A percentile compares a stretch with the other conserved stretches of the same genome.
These are phyloP conservation scores for Gallinago jamesoni DNA, from an alignment of 2,113 vertebrate genomes.

Conservation along the genomic window DNA sequence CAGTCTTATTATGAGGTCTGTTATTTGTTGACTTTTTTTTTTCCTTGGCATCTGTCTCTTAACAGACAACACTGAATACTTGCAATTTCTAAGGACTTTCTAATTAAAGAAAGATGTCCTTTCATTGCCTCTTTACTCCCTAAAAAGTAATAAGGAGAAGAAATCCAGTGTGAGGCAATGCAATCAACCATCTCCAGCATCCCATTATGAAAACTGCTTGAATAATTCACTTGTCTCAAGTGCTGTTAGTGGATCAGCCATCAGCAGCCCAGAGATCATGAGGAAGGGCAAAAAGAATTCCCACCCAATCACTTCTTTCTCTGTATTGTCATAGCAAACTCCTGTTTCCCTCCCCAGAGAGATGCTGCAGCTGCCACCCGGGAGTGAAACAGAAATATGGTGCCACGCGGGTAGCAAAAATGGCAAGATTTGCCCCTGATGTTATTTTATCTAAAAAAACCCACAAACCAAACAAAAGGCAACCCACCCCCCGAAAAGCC, in stretches of 20 bases:
- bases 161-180: conserved; percentile 3
- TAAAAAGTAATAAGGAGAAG: conserved; percentile 19
- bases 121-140: neutral
- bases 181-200: conserved; percentile 15
- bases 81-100: conserved; percentile 16
- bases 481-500: neutral
- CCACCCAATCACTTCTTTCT: neutral
- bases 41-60: conserved; percentile 10
- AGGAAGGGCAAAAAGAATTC: neutral
- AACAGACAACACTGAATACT: neutral
- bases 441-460: neutral
- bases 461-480: neutral
- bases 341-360: neutral
- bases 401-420: neutral
- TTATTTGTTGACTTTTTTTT: conserved; percentile 29
- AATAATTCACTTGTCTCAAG: conserved; percentile 61
- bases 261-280: neutral
- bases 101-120: neutral
- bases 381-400: neutral
- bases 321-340: neutral
- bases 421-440: neutral
- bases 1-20: conserved; percentile 30
- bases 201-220: conserved; percentile 29
- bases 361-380: neutral
- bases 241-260: neutral